Evolutionary conservation across 1,140 invertebrate genomes (phyloP), one percentile per base, ranked within the genome.

Genomic region (Thaumetopoea pityocampa): DNA sequence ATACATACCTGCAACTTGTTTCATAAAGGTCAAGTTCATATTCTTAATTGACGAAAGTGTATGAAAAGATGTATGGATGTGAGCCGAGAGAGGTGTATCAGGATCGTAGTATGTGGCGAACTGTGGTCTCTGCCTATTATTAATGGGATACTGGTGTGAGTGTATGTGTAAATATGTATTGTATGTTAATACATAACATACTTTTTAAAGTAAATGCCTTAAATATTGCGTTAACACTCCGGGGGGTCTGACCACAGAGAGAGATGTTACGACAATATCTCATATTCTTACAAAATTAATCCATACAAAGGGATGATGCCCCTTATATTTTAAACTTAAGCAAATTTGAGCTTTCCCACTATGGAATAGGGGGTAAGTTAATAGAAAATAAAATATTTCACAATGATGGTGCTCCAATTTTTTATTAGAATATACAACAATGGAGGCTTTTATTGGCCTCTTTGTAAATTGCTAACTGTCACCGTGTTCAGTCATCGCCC

Each of bases 401-500:
- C 11, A 20, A 30, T 15, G 29, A 10, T 34, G 35, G 17, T 38
- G 28, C 28, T 47, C 18, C 43, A 60, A 33, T 62, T 59, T 71
- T 64, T 68, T 77, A 69, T 69, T 52, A 67, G 65, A 70, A 61
- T 51, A 40, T 37, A 46, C 51, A 64, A 78, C 73, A 79, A 81
- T 74, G 63, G 67, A 38, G 51, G 54, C 57, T 57, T 69, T 77
- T 78, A 77, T 81, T 81, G 68, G 74, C 72, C 65, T 63, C 70
- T 80, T 81, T 73, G 72, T 74, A 64, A 57, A 74, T 68, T 55
- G 59, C 57, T 68, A 69, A 70, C 61, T 69, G 67, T 71, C 67
- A 76, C 64, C 57, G 63, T 38, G 69, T 67, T 60, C 48, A 71
- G 66, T 77, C 76, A 73, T 73, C 60, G 37, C 33, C 55, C 43